A percentile compares a stretch with the other conserved stretches of the same genome.
phyloP scores from a whole-genome alignment of 2,113 vertebrate species.

The Python bivittatus region DNA sequence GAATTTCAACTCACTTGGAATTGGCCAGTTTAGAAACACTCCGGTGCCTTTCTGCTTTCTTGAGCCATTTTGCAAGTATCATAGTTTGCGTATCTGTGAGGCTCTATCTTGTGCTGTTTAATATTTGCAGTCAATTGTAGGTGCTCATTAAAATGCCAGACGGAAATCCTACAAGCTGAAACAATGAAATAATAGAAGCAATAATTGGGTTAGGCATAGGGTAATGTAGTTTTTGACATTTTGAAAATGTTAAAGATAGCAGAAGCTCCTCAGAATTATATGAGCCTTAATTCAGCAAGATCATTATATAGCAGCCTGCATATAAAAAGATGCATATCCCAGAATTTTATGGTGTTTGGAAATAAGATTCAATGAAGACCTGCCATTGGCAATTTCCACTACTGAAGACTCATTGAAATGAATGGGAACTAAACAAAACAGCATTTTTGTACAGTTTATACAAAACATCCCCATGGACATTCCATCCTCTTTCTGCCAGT shows the following conservation, averaged over 20 bases:
- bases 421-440: background rate
- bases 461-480: too few relatives aligned
- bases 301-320: background rate
- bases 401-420: background rate
- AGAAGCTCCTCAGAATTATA: background rate
- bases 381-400: background rate
- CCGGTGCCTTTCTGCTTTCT: background rate
- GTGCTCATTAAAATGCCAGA: background rate
- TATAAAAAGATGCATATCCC: background rate
- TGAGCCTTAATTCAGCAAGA: background rate
- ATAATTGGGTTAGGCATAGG: background rate
- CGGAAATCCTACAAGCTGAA: background rate
- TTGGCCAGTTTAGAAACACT: background rate
- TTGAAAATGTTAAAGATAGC: background rate
- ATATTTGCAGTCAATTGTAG: background rate
- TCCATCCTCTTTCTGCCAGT: background rate
- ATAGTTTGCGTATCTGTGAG: background rate
- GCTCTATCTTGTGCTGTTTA: background rate
- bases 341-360: background rate
- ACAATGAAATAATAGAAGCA: background rate
- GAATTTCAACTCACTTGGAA: background rate
- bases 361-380: background rate
- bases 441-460: too few relatives aligned
- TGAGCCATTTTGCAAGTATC: background rate
- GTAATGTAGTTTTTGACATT: constrained; percentile 2